Evolutionary conservation across 1,140 invertebrate genomes (phyloP).

Genomic region (Tenebrio molitor): DNA sequence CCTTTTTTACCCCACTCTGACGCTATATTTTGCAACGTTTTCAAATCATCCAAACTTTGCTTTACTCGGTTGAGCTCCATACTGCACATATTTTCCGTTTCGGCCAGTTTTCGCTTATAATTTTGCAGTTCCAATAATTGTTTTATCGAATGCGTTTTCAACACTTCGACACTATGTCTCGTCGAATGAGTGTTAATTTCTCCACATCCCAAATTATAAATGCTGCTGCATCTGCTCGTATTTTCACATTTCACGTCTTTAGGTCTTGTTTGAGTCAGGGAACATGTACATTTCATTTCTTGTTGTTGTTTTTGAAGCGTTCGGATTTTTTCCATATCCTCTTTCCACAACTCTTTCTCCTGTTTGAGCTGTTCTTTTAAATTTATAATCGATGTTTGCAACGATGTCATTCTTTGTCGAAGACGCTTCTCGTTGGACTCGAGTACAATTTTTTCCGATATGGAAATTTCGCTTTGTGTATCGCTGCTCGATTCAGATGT

Average conservation of each 20-base stretch:
- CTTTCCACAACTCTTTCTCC: slow-evolving; percentile 57
- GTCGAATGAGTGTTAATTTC: slow-evolving; percentile 1
- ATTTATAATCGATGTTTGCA: slow-evolving; percentile 39
- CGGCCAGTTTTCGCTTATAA: slow-evolving; percentile 68
- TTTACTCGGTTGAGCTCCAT: slow-evolving; percentile 69
- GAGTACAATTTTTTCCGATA: slow-evolving; percentile 25
- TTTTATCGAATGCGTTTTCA: slow-evolving; percentile 11
- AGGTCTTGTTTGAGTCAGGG: background rate
- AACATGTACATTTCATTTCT: slow-evolving; percentile 17
- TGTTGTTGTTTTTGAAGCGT: slow-evolving; percentile 41
- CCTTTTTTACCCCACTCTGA: slow-evolving; percentile 58
- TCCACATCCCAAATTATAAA: background rate
- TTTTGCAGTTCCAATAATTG: slow-evolving; percentile 66
- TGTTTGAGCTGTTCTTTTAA: slow-evolving; percentile 50
- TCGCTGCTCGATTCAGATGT: slow-evolving; percentile 27
- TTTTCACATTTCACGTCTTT: background rate
- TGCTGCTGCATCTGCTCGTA: slow-evolving; percentile 33
- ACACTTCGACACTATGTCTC: background rate
- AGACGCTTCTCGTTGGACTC: slow-evolving; percentile 13
- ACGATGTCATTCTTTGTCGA: slow-evolving; percentile 5
- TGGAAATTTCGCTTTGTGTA: slow-evolving; percentile 32
- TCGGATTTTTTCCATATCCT: slow-evolving; percentile 55
- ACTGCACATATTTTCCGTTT: slow-evolving; percentile 72
- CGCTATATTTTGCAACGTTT: slow-evolving; percentile 66
- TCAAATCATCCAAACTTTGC: slow-evolving; percentile 69